Percentiles rank a stretch among this genome's conserved stretches.
Evolutionary conservation across 2,888 invertebrate species (phyloP).

Genomic region (Leptogaster cylindrica): DNA sequence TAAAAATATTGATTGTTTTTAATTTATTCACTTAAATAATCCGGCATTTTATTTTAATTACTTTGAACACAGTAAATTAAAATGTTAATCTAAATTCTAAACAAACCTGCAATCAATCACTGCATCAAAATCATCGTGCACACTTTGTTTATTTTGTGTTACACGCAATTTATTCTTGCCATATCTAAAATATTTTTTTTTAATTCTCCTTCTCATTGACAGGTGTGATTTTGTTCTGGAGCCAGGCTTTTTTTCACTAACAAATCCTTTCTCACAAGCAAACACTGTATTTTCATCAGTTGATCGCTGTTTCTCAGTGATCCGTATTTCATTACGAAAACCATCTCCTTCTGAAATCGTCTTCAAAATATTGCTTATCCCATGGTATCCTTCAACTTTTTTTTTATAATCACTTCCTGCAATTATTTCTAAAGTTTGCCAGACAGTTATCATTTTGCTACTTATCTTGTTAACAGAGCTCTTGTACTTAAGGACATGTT

Average conservation of each 20-base stretch:
- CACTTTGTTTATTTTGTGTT: background rate
- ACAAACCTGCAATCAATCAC: constrained; percentile 60
- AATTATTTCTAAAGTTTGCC: constrained; percentile 59
- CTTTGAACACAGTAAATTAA: background rate
- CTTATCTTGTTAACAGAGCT: background rate
- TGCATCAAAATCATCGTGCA: constrained; percentile 55
- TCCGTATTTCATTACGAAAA: constrained; percentile 1
- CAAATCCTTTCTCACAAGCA: background rate
- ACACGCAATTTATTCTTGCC: background rate
- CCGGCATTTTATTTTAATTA: background rate
- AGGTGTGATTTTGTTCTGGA: background rate
- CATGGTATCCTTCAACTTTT: constrained; percentile 11
- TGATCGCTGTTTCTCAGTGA: background rate
- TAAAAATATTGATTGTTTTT: background rate
- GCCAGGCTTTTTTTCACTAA: background rate
- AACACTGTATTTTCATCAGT: background rate
- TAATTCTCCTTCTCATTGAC: background rate
- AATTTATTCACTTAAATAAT: background rate
- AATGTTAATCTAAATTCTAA: background rate
- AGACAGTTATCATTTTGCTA: constrained; percentile 55
- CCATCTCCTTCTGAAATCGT: constrained; percentile 21
- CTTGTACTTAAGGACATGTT: background rate
- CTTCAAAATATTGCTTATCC: constrained; percentile 3
- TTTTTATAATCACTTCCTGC: constrained; percentile 53
- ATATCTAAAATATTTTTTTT: background rate